phyloP scores from a whole-genome alignment of 2,113 vertebrate genomes.

The Eubucco bourcierii region DNA sequence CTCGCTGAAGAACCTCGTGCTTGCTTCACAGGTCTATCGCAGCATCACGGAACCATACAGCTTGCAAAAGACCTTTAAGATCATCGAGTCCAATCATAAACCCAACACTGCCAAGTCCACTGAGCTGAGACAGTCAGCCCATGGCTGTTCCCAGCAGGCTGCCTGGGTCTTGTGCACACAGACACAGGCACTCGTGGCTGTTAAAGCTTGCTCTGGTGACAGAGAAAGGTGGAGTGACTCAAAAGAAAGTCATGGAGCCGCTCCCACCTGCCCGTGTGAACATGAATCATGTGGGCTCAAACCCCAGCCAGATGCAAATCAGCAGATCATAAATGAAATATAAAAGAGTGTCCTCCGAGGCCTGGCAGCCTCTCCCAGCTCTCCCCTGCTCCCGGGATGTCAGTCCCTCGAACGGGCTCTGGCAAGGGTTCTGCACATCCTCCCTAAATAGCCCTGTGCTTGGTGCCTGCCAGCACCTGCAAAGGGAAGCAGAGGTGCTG shows the following conservation, averaged over 20 bases:
- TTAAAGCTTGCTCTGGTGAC: constrained; percentile 14
- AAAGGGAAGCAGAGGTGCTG: neutral
- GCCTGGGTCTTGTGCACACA: neutral
- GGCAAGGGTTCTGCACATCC: neutral
- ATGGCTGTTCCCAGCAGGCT: neutral
- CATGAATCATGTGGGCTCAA: neutral
- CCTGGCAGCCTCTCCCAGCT: neutral
- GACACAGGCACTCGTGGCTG: neutral
- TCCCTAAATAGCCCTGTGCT: neutral
- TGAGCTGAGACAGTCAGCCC: constrained; percentile 7
- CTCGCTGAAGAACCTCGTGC: neutral
- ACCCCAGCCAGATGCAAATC: constrained; percentile 22
- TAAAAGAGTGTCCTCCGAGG: neutral
- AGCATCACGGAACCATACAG: neutral
- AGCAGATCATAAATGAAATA: neutral
- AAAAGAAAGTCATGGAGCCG: constrained; percentile 26
- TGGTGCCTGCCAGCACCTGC: neutral
- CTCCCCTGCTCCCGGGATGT: neutral
- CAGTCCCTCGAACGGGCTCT: neutral
- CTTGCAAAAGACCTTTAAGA: neutral
- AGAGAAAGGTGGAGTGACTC: constrained; percentile 35
- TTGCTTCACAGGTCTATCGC: neutral
- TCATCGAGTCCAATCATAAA: neutral
- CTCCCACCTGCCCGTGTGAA: constrained; percentile 17
- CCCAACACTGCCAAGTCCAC: neutral